These are phyloP conservation scores for Hirtodrosophila duncani DNA, from an alignment of 2,888 invertebrate genomes.

Conservation along the genomic window DNA sequence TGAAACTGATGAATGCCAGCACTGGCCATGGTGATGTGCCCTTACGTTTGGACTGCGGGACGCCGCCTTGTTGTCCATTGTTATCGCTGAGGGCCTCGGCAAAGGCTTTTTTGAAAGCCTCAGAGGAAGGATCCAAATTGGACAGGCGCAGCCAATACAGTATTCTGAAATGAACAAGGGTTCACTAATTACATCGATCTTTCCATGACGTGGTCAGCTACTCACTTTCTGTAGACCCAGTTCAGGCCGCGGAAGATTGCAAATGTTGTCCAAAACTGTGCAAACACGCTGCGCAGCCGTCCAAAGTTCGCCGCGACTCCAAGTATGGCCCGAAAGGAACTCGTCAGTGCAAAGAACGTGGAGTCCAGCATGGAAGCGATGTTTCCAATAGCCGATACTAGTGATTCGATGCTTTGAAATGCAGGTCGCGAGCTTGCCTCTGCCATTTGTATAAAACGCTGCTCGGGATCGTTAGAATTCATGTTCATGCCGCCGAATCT, in stretches of 20 bases:
- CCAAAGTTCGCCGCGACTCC: conserved; percentile 98
- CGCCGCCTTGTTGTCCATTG: conserved; percentile 47
- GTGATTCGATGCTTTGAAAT: conserved; percentile 95
- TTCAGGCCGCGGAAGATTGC: conserved; percentile 88
- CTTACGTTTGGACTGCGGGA: conserved; percentile 67
- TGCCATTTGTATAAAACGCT: conserved; percentile 89
- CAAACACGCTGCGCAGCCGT: conserved; percentile 88
- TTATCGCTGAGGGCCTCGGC: conserved; percentile 75
- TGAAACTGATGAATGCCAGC: conserved; percentile 90
- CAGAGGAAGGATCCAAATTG: conserved; percentile 76
- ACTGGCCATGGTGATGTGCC: conserved; percentile 89
- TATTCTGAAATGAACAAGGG: conserved; percentile 50
- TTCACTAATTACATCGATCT: not conserved
- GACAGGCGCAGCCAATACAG: conserved; percentile 76
- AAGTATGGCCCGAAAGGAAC: conserved; percentile 95
- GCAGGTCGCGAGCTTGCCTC: conserved; percentile 95
- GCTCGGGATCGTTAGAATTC: conserved; percentile 75
- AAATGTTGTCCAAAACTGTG: conserved; percentile 92
- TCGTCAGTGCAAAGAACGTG: conserved; percentile 96
- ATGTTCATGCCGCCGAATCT: conserved; percentile 68
- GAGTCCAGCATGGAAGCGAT: conserved; percentile 98
- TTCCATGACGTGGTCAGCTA: not conserved
- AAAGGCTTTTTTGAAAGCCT: conserved; percentile 79
- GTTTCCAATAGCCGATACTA: conserved; percentile 94
- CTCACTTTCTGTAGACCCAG: conserved; percentile 86